Base-by-base conservation (phyloP, 2,797 vertebrate genomes). In the Dendrocincla tyrannina region DNA sequence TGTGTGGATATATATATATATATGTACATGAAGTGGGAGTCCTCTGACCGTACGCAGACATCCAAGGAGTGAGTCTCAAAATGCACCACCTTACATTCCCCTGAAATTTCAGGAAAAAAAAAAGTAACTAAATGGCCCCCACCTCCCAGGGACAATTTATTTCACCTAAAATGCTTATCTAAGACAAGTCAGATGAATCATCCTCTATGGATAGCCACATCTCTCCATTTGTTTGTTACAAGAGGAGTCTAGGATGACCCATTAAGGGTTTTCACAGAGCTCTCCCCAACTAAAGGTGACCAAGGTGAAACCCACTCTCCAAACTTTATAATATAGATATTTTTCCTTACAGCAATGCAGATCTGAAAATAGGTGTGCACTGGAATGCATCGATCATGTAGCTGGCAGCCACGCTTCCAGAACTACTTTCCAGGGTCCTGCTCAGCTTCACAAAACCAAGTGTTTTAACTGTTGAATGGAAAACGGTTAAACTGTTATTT, bases 391-490 rank as follows among this genome's bases (percentile, higher is more conserved):
- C 42, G 2, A 47, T 85, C 88, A 63, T 4, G 25, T 32, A 59
- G 62, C 75, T 89, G 78, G 59, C 62, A 88, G 62, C 79, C 62
- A 12, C 1, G 0, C 42, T 81, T 78, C 69, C 76, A 82, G 66
- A 84, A 42, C 52, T 33, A 22, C 69, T 93, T 95, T 90, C 88
- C 69, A 70, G 62, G 56, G 41, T 76, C 77, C 88, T 91, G 85
- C 82, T 91, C 76, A 94, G 88, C 49, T 66, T 97, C 90, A 88
- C 55, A 81, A 35, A 88, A 80, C 53, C 66, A 69, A 84, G 42
- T 2, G 0, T 60, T 96, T 94, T 92, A 94, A 86, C 83, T 85
- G 88, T 83, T 76, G 85, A 82, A 91, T 90, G 89, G 91, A 94
- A 94, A 94, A 81, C 41, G 69, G 55, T 74, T 93, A 67, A 86